Evolutionary conservation across 1,140 invertebrate genomes (phyloP).

Genomic region (Zelostemma sp.): DNA sequence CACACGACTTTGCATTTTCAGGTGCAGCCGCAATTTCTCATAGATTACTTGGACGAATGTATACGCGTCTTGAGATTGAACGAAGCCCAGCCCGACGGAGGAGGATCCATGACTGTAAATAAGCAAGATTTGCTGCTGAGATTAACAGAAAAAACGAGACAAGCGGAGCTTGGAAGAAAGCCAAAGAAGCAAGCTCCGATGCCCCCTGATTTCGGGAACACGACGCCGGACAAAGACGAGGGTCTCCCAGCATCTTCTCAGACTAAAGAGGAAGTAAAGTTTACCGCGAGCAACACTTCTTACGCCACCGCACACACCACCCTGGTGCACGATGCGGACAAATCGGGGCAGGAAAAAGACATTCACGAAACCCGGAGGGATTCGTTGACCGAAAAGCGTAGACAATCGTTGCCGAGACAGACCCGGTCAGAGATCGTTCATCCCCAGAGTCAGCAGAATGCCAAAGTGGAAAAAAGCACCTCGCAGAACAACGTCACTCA

Average conservation of each 20-base stretch:
- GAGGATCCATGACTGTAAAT: constrained; percentile 57
- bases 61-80: constrained; percentile 73
- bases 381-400: constrained; percentile 28
- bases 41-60: constrained; percentile 79
- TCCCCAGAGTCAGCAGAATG: constrained; percentile 18
- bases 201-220: constrained; percentile 64
- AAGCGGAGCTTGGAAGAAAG: constrained; percentile 62
- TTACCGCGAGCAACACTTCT: constrained; percentile 47
- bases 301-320: constrained; percentile 45
- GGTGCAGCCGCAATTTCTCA: constrained; percentile 78
- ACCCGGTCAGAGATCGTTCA: constrained; percentile 47
- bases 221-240: constrained; percentile 57
- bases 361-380: neutral
- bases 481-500: constrained; percentile 41
- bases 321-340: constrained; percentile 24
- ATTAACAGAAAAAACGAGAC: constrained; percentile 76
- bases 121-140: constrained; percentile 75
- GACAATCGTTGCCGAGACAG: constrained; percentile 50
- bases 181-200: constrained; percentile 65
- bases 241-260: constrained; percentile 17
- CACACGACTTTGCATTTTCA: constrained; percentile 40
- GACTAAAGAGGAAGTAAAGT: constrained; percentile 45
- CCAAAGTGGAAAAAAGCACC: constrained; percentile 50
- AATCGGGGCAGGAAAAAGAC: constrained; percentile 6
- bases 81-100: constrained; percentile 70